These are phyloP conservation scores for Apodemia mormo DNA, from an alignment of 2,888 invertebrate genomes.

Conservation along the genomic window DNA sequence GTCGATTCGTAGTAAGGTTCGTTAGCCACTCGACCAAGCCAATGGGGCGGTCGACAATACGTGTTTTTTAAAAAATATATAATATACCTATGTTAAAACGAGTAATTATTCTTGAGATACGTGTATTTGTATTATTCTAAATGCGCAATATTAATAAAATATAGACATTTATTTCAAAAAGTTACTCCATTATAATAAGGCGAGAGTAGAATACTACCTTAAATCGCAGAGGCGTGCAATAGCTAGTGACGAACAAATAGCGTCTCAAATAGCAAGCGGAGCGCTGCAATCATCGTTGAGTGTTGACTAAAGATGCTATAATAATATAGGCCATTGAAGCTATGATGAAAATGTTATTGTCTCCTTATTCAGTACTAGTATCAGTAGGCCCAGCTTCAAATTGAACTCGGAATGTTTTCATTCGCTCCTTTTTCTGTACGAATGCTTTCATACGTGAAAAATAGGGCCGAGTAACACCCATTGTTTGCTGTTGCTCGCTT, in stretches of 20 bases:
- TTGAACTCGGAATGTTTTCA: constrained; percentile 23
- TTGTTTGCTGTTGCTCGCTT: constrained; percentile 45
- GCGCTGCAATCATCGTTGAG: not conserved
- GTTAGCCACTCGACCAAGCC: no score
- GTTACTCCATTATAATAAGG: no score
- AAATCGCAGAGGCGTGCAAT: no score
- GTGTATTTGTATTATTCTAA: no score
- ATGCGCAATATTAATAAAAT: no score
- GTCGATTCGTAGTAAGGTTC: no score
- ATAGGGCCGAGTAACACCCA: constrained; percentile 26
- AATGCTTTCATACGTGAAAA: constrained; percentile 31
- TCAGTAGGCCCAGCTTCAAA: constrained; percentile 24
- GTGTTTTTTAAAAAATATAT: no score
- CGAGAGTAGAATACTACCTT: no score
- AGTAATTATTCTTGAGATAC: no score
- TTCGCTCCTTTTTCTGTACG: constrained; percentile 30
- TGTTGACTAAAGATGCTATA: not conserved
- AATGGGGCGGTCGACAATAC: no score
- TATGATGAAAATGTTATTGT: not conserved
- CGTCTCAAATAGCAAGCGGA: not conserved
- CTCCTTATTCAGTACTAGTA: not conserved
- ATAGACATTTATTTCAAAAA: no score
- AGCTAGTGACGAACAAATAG: not conserved
- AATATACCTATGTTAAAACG: no score
- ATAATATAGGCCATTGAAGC: not conserved